Percentiles rank a stretch among this genome's conserved stretches.
Evolutionary conservation across 2,888 invertebrate species (phyloP).

Genomic region (Caenorhabditis angaria): DNA sequence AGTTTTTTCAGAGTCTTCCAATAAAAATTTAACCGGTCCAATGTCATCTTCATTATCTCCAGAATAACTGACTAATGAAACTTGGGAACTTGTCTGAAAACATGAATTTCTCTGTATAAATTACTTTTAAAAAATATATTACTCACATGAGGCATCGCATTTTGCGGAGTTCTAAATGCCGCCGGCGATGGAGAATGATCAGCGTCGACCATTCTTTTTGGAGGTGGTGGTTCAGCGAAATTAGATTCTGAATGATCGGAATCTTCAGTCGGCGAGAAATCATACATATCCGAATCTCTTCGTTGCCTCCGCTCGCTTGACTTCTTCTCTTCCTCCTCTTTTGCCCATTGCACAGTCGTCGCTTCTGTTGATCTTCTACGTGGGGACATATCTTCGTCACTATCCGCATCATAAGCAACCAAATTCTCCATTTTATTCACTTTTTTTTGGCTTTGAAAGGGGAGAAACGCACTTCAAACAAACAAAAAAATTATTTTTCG

Average conservation of each 20-base stretch:
- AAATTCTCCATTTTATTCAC: constrained; percentile 41
- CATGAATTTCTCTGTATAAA: not conserved
- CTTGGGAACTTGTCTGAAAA: constrained; percentile 32
- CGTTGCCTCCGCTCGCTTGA: constrained; percentile 18
- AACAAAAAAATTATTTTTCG: constrained; percentile 8
- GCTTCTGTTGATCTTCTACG: constrained; percentile 26
- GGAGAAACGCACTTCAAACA: too few species aligned
- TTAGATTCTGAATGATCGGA: constrained; percentile 7
- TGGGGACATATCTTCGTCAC: constrained; percentile 50
- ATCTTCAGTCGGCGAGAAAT: constrained; percentile 5
- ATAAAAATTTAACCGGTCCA: constrained; percentile 3
- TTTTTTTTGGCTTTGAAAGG: too few species aligned
- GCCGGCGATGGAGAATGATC: constrained; percentile 37
- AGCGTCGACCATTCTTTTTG: constrained; percentile 31
- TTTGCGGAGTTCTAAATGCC: constrained; percentile 30
- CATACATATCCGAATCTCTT: constrained; percentile 32
- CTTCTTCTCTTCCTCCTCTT: constrained; percentile 7
- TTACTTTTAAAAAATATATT: not conserved
- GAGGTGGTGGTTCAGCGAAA: constrained; percentile 48
- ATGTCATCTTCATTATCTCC: constrained; percentile 41
- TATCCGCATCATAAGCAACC: constrained; percentile 46
- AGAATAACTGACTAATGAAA: constrained; percentile 41
- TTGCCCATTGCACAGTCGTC: not conserved
- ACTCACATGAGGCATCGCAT: constrained; percentile 41
- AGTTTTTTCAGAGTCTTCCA: not conserved